These are phyloP conservation scores for Drosophila pruinosa DNA, from an alignment of 1,140 invertebrate genomes.

Conservation along the genomic window DNA sequence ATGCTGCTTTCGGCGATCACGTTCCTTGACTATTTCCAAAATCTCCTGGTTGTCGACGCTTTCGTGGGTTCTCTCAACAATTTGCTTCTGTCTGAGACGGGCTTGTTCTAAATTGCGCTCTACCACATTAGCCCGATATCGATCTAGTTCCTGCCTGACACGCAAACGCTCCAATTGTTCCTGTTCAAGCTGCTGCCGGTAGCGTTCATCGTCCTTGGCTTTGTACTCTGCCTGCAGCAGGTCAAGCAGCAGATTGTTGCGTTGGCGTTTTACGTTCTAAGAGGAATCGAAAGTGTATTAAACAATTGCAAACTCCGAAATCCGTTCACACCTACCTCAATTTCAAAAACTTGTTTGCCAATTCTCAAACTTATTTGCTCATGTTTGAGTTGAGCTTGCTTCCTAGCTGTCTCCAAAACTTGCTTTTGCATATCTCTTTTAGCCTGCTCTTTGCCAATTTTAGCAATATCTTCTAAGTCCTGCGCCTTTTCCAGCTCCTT, in stretches of 20 bases:
- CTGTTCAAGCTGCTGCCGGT: conserved; percentile 58
- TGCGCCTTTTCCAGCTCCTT: conserved; percentile 9
- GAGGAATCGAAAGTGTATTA: not conserved
- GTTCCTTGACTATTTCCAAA: conserved; percentile 14
- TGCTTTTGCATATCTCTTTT: conserved; percentile 15
- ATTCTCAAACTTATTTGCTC: conserved; percentile 49
- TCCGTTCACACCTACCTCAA: conserved; percentile 35
- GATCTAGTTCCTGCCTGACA: conserved; percentile 45
- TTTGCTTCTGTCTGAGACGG: conserved; percentile 27
- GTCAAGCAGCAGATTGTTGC: conserved; percentile 48
- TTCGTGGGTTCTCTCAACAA: not conserved
- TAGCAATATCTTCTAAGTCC: conserved; percentile 2
- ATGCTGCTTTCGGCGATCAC: conserved; percentile 38
- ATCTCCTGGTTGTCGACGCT: not conserved
- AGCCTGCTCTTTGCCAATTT: conserved; percentile 8
- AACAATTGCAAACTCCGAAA: not conserved
- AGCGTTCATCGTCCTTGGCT: conserved; percentile 57
- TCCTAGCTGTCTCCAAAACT: conserved; percentile 5
- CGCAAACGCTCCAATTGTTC: conserved; percentile 43
- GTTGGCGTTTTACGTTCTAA: conserved; percentile 48
- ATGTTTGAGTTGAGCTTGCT: conserved; percentile 24
- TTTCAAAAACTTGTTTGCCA: conserved; percentile 46
- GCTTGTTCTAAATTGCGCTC: conserved; percentile 26
- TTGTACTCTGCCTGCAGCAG: conserved; percentile 64
- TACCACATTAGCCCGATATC: conserved; percentile 28